Evolutionary conservation across 2,888 invertebrate species (phyloP), one percentile per base, ranked within the genome.

Genomic region (Rhimphoctona megacephalus): DNA sequence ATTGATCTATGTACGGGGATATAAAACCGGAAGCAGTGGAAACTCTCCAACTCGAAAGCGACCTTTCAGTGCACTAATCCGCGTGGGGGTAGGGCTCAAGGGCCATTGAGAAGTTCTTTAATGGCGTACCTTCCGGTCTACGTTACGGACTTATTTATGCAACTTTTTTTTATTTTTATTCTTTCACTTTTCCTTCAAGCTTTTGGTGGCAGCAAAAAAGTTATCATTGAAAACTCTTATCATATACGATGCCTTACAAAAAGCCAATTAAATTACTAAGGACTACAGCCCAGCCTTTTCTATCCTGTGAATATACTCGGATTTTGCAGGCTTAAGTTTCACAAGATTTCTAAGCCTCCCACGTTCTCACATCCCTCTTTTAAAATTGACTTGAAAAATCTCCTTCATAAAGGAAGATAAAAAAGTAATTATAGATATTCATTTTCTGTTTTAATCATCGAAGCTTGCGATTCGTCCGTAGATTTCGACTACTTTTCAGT

Each of bases 51-150:
- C 66, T 66, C 14, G 33, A 17, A 8, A 66, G 33, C 11, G 49
- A 77, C 66, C 49, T 77, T 77, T 33, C 49, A 36, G 49, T 66
- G 46, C n/a, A 33, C 66, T 66, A 66, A 77, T 77, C 77, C 77
- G 17, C 33, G 30, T n/a, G 43, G 43, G 43, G 43, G 11, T 9
- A 19, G 36, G 30, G 22, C 22, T 49, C 22, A 49, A 66, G 49
- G 30, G 14, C 49, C 66, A 57, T 66, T 9, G 39, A 39, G 14
- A 11, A 25, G 22, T 39, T 54, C 78, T 43, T 39, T 39, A 52
- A 54, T 69, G 17, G 39, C 43, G 52, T 39, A 19, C 54, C 52
- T 69, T 49, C 30, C 76, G 64, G 64, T 30, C 43, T 64, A 46
- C 25, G 6, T 77, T 46, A 46, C 76, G 11, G 19, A 30, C 46